phyloP scores from a whole-genome alignment of 2,888 invertebrate species.

The Bibio marci region DNA sequence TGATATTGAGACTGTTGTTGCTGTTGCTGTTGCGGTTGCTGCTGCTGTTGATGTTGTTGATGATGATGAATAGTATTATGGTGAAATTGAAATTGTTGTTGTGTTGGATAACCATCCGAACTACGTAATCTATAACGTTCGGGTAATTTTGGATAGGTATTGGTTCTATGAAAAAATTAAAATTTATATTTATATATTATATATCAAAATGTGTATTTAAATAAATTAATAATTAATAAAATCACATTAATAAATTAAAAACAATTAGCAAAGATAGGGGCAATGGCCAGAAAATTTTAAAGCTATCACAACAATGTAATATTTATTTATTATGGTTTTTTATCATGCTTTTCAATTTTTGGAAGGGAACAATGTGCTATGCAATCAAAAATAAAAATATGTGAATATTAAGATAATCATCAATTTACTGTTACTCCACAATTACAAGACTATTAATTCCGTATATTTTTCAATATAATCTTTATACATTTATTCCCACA shows the following conservation, averaged over 20 bases:
- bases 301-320: no score
- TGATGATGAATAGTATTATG: no score
- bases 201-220: background rate
- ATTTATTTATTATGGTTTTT: no score
- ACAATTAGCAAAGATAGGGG: background rate
- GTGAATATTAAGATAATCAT: no score
- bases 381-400: no score
- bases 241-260: background rate
- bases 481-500: no score
- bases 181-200: background rate
- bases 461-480: no score
- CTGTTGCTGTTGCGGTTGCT: background rate
- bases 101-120: slow-evolving; percentile 19
- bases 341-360: no score
- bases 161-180: slow-evolving; percentile 32
- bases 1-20: slow-evolving; percentile 1
- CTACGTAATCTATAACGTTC: slow-evolving; percentile 48
- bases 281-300: background rate
- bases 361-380: no score
- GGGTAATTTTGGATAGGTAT: slow-evolving; percentile 55
- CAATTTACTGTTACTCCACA: no score
- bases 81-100: slow-evolving; percentile 1
- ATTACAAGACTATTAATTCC: no score
- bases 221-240: background rate
- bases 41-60: background rate